These are phyloP conservation scores for Dallia pectoralis DNA, from an alignment of 2,797 vertebrate genomes.

Conservation along the genomic window DNA sequence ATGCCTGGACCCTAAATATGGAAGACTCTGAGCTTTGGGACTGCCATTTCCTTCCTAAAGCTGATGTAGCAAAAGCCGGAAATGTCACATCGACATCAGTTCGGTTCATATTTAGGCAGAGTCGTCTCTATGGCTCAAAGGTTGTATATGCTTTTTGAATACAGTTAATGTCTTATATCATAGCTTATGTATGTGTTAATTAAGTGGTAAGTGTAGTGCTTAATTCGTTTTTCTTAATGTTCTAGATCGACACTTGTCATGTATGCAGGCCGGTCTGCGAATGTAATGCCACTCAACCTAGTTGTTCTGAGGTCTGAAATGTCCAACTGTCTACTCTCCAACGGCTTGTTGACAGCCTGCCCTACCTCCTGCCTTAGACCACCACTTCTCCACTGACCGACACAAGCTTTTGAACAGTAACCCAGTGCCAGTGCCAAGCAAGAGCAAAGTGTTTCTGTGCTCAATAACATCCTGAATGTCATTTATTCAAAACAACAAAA, in stretches of 20 bases:
- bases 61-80: constrained; percentile 80
- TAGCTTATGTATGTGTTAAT: background rate
- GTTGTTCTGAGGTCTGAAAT: background rate
- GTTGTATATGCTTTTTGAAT: background rate
- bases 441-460: constrained; percentile 47
- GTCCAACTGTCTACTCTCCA: background rate
- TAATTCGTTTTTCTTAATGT: background rate
- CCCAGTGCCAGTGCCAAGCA: constrained; percentile 58
- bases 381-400: constrained; percentile 59
- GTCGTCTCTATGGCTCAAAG: background rate
- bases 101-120: constrained; percentile 38
- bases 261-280: background rate
- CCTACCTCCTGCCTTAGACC: background rate
- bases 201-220: background rate
- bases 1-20: constrained; percentile 79
- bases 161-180: background rate
- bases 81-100: constrained; percentile 41
- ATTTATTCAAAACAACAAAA: constrained; percentile 53
- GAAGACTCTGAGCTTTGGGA: constrained; percentile 70
- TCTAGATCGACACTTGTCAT: background rate
- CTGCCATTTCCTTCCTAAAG: constrained; percentile 91
- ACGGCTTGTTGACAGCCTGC: background rate
- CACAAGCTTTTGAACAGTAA: constrained; percentile 65
- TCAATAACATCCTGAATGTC: constrained; percentile 77
- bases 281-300: background rate